Conservation (phyloP, 2,113 vertebrate species). For the Gambusia affinis region DNA sequence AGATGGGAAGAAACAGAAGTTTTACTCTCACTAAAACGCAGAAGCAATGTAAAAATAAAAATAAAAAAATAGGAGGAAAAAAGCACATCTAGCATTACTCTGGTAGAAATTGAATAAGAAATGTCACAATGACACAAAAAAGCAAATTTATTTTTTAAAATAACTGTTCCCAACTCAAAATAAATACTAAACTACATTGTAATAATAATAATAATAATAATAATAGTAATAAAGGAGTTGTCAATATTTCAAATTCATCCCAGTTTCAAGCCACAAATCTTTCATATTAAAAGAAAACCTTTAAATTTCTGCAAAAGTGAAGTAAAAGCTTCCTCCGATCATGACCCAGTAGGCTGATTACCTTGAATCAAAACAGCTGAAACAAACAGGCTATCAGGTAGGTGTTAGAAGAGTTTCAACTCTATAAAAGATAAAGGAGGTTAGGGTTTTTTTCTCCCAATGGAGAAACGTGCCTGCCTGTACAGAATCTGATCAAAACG, state of each 20-base stretch:
- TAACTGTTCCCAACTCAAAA: too few relatives aligned
- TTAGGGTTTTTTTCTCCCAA: neutral
- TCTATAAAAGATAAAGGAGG: neutral
- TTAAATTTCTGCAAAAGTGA: neutral
- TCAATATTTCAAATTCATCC: too few relatives aligned
- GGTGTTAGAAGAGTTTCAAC: neutral
- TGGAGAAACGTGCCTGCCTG: too few relatives aligned
- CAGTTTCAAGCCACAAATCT: too few relatives aligned
- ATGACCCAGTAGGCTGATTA: neutral
- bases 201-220: too few relatives aligned
- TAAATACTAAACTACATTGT: too few relatives aligned
- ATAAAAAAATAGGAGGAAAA: neutral
- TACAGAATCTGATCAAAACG: neutral
- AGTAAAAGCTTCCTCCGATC: neutral
- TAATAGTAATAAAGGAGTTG: too few relatives aligned
- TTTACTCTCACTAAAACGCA: neutral
- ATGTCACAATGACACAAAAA: too few relatives aligned
- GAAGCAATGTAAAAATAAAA: neutral
- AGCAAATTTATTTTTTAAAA: too few relatives aligned
- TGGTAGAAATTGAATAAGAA: too few relatives aligned
- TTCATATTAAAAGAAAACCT: neutral
- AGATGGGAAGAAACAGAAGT: neutral
- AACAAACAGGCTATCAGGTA: neutral
- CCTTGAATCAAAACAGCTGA: neutral
- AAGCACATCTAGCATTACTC: neutral